Conservation (phyloP, 2,888 invertebrate genomes). For the Eubasilissa splendida region DNA sequence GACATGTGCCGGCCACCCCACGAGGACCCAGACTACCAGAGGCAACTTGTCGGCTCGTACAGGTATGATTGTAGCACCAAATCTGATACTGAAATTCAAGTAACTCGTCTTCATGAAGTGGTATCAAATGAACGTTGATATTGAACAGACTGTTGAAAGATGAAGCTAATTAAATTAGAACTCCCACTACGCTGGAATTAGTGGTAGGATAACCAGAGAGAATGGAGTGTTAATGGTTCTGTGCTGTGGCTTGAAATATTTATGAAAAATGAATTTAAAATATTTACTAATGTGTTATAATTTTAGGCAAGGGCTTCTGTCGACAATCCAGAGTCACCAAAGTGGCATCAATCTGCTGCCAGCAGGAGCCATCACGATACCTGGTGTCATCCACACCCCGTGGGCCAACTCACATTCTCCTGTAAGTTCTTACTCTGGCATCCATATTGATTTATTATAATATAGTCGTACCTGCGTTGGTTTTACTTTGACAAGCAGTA, state of each 20-base stretch:
- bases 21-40: constrained; percentile 94
- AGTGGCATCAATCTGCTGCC: constrained; percentile 62
- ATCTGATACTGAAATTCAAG: no score
- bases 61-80: constrained; percentile 65
- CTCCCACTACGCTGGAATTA: no score
- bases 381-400: constrained; percentile 66
- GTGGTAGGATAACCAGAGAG: no score
- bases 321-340: constrained; percentile 64
- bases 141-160: no score
- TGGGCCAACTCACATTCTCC: constrained; percentile 73
- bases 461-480: no score
- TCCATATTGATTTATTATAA: no score
- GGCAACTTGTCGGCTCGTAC: constrained; percentile 82
- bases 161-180: no score
- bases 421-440: constrained; percentile 63
- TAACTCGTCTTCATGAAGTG: no score
- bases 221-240: no score
- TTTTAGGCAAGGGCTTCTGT: constrained; percentile 74
- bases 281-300: constrained; percentile 18
- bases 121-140: no score
- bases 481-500: no score
- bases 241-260: background rate
- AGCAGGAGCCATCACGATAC: constrained; percentile 70
- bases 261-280: background rate
- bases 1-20: constrained; percentile 96